Percentiles rank a stretch among this genome's conserved stretches.
Conservation (phyloP, 2,113 vertebrate species). For the Geococcyx californianus region DNA sequence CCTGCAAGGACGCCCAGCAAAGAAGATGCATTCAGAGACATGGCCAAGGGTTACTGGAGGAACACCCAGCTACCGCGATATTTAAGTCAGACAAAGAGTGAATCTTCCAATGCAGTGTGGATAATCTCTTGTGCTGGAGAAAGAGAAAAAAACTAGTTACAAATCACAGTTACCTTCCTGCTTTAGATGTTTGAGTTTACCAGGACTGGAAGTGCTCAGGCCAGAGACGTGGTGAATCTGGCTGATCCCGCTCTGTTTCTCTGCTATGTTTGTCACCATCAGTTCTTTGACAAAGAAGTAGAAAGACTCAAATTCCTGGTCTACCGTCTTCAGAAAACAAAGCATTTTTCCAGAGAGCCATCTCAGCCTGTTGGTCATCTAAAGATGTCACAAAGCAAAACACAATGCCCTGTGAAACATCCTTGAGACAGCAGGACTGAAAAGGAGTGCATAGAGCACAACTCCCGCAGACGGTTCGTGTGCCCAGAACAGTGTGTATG, state of each 20-base stretch:
- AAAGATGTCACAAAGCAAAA: neutral
- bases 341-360: neutral
- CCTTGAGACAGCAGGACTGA: neutral
- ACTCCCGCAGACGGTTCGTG: neutral
- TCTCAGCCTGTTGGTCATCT: neutral
- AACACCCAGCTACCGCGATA: neutral
- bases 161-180: neutral
- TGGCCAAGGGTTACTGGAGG: neutral
- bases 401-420: neutral
- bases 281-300: neutral
- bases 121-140: neutral
- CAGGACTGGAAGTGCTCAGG: neutral
- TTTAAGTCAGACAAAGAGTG: neutral
- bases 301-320: neutral
- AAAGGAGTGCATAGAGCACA: neutral
- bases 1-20: neutral
- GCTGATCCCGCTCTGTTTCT: neutral
- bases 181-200: neutral
- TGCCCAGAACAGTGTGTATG: neutral
- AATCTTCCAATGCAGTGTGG: neutral
- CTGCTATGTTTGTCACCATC: neutral
- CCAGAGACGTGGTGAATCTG: neutral
- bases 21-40: neutral
- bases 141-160: neutral
- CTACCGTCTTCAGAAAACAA: neutral